A percentile compares a stretch with the other conserved stretches of the same genome.
These are phyloP conservation scores for Eupithecia abbreviata DNA, from an alignment of 2,888 invertebrate genomes.

Conservation along the genomic window DNA sequence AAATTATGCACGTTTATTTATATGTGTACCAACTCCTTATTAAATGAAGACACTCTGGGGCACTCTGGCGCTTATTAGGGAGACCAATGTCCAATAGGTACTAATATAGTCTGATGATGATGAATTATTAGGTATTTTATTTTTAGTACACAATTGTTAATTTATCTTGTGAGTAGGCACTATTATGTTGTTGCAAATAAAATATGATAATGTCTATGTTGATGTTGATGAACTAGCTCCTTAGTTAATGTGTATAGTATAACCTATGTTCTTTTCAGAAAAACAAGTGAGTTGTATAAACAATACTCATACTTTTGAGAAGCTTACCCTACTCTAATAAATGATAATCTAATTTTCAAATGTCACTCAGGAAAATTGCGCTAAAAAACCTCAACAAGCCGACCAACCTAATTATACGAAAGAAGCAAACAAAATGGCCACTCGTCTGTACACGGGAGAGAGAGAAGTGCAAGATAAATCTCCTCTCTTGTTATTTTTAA, in stretches of 20 bases:
- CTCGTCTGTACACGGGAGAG: neutral
- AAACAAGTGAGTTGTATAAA: neutral
- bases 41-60: no score
- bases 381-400: slow-evolving; percentile 2
- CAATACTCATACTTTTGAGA: neutral
- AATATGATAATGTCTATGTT: no score
- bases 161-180: no score
- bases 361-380: slow-evolving; percentile 2
- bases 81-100: no score
- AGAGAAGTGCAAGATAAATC: slow-evolving; percentile 21
- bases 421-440: slow-evolving; percentile 8
- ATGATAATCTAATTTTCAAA: neutral
- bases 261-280: neutral
- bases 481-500: slow-evolving; percentile 44
- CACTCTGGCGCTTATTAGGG: no score
- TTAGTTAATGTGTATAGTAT: neutral
- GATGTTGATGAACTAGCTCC: no score
- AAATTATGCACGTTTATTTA: no score
- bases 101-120: no score
- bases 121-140: no score
- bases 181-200: no score
- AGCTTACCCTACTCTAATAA: neutral
- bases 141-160: no score
- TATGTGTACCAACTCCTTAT: no score
- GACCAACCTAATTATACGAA: slow-evolving; percentile 16